Percentiles rank a stretch among this genome's conserved stretches.
These are phyloP conservation scores for Apamea monoglypha DNA, from an alignment of 2,888 invertebrate species.

Conservation along the genomic window DNA sequence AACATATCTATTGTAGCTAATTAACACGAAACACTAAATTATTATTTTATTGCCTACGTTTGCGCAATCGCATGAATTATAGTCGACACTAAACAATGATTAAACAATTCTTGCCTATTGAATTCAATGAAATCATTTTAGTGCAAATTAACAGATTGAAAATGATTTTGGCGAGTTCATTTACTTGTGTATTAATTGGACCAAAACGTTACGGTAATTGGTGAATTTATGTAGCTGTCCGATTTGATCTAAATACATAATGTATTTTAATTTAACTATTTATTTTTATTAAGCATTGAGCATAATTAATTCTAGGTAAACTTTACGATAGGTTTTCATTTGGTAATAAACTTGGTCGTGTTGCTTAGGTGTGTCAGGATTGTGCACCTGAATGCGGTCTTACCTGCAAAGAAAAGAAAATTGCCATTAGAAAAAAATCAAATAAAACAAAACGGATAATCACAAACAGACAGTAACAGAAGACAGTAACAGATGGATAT, in stretches of 20 bases:
- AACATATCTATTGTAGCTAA: conserved; percentile 65
- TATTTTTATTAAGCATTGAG: conserved; percentile 35
- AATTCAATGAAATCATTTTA: conserved; percentile 66
- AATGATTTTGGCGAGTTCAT: conserved; percentile 56
- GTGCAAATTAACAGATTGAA: conserved; percentile 53
- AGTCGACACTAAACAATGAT: conserved; percentile 66
- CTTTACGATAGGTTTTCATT: neutral
- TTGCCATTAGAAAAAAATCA: conserved; percentile 25
- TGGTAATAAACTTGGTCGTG: conserved; percentile 38
- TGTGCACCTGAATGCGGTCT: conserved; percentile 54
- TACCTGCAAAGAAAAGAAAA: conserved; percentile 74
- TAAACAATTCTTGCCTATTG: conserved; percentile 63
- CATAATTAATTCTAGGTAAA: conserved; percentile 9
- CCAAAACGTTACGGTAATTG: conserved; percentile 43
- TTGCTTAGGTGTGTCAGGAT: neutral
- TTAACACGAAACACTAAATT: conserved; percentile 68
- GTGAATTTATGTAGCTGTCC: conserved; percentile 44
- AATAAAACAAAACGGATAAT: neutral
- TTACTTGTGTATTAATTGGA: conserved; percentile 55
- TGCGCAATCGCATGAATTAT: conserved; percentile 67
- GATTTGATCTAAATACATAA: conserved; percentile 37
- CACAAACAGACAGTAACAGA: neutral
- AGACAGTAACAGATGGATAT: no score
- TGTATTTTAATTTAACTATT: conserved; percentile 30
- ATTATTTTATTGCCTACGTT: conserved; percentile 66